phyloP scores from a whole-genome alignment of 2,888 invertebrate species.

The Apotomis capreana region DNA sequence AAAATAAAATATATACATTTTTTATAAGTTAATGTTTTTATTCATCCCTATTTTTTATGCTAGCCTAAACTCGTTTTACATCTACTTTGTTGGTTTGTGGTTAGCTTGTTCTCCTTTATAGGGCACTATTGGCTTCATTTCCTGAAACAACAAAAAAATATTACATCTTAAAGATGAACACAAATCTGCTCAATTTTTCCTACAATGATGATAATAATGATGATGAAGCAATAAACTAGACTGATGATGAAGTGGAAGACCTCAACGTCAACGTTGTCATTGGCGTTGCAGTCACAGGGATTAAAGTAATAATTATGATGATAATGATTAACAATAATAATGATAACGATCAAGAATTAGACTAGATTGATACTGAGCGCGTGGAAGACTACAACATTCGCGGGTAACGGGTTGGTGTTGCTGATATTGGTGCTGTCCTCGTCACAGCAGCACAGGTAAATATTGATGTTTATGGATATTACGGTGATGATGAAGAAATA shows the following conservation, averaged over 20 bases:
- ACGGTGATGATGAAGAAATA: slow-evolving; percentile 19
- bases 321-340: neutral
- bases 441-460: slow-evolving; percentile 57
- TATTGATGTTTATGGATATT: neutral
- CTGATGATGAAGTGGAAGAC: too few relatives aligned
- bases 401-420: slow-evolving; percentile 73
- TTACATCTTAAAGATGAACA: too few relatives aligned
- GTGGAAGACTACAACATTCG: slow-evolving; percentile 73
- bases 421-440: slow-evolving; percentile 67
- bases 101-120: slow-evolving; percentile 45
- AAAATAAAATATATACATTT: too few relatives aligned
- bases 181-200: too few relatives aligned
- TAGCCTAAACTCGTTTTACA: neutral
- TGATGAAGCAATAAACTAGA: too few relatives aligned
- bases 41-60: too few relatives aligned
- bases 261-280: too few relatives aligned
- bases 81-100: slow-evolving; percentile 1
- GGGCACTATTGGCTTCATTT: slow-evolving; percentile 68
- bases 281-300: neutral
- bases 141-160: slow-evolving; percentile 62
- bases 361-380: slow-evolving; percentile 53
- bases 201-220: too few relatives aligned
- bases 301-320: neutral
- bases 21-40: slow-evolving; percentile 1
- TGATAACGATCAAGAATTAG: neutral